A percentile compares a stretch with the other conserved stretches of the same genome.
Conservation (phyloP, 1,140 invertebrate species). For the Diploscapter pachys region DNA sequence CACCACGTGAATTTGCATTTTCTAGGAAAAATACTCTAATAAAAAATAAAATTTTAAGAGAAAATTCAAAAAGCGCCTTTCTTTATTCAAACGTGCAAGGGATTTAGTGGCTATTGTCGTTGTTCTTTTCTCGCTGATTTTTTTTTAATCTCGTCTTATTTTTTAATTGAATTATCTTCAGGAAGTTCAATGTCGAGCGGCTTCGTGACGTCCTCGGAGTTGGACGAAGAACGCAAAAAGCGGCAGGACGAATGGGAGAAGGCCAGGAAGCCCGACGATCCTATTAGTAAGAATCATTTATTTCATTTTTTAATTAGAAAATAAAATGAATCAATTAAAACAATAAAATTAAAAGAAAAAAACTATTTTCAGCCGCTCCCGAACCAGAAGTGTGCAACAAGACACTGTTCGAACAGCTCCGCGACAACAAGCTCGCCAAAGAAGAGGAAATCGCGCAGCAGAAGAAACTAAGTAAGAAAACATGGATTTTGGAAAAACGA, state of each 20-base stretch:
- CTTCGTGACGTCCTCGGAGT: constrained; percentile 63
- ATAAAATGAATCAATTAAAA: constrained; percentile 17
- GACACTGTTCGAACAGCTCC: constrained; percentile 79
- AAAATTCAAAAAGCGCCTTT: neutral
- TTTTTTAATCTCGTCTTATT: constrained; percentile 1
- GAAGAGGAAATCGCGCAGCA: constrained; percentile 89
- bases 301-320: constrained; percentile 17
- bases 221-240: constrained; percentile 72
- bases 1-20: constrained; percentile 42
- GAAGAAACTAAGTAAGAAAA: constrained; percentile 75
- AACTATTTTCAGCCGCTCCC: constrained; percentile 66
- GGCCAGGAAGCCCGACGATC: constrained; percentile 80
- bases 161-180: constrained; percentile 9
- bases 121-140: neutral
- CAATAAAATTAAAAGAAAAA: constrained; percentile 2
- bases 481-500: neutral
- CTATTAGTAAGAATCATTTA: constrained; percentile 68
- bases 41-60: too few species aligned
- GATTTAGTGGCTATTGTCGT: neutral
- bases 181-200: constrained; percentile 24
- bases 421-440: constrained; percentile 83
- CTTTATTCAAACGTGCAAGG: too few species aligned
- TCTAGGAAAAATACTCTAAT: neutral
- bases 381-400: constrained; percentile 72
- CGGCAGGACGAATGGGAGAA: constrained; percentile 92